Evolutionary conservation across 2,888 invertebrate species (phyloP), one percentile per base, ranked within the genome.

Genomic region (Mimas tiliae): DNA sequence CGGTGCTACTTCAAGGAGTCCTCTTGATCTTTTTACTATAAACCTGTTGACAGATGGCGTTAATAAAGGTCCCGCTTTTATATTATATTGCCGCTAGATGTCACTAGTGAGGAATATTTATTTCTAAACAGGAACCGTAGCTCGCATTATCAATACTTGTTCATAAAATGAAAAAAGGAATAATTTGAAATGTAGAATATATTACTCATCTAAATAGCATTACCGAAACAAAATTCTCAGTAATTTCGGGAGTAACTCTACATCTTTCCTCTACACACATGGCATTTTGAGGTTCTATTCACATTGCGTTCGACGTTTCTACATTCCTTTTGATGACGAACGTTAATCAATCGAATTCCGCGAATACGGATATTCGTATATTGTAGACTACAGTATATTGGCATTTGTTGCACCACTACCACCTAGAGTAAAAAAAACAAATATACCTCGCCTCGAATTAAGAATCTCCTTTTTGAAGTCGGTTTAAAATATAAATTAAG

Each of bases 41-140:
- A 12, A 58, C 16, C 11, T 42, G 11, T 58, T 42, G 38, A 42
- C 42, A 58, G 58, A 58, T 58, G 58, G 58, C 58, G 58, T 42
- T 58, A 58, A 58, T 12, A 9, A 58, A 16, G 38, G 12, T 33
- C 38, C 19, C 19, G 38, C 1, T 11, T 42, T 38, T 55, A 8
- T 1, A 34, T 38, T 55, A 34, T 11, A 19, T 11, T 58, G 42
- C 6, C 58, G 12, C 58, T 38, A 58, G 58, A 58, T 58, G 58
- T 42, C 58, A 19, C 58, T 58, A 19, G 19, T 50, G 1, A 45
- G 1, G 12, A 45, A 45, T 45, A 50, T 19, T n/a, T 48, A n/a
- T n/a, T n/a, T n/a, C n/a, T n/a, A 48, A n/a, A 48, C 8, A 6
- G n/a, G 27, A 27, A 3, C 27, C 27, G 27, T 27, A 27, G 27